Conservation (phyloP, 2,888 invertebrate species). For the Yponomeuta cagnagella region DNA sequence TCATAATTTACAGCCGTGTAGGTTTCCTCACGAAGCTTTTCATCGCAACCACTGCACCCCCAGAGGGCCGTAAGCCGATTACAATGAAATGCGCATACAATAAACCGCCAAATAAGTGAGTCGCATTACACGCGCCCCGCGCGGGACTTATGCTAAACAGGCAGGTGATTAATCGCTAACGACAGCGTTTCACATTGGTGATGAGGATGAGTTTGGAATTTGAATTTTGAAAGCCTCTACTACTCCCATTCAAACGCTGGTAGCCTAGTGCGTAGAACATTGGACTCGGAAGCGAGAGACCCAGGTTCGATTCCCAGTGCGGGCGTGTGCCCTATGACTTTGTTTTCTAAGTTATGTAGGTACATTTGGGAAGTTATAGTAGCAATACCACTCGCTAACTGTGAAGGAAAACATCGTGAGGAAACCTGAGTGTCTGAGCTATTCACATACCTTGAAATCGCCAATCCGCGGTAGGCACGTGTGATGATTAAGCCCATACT, state of each 20-base stretch:
- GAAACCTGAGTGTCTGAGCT: too few relatives aligned
- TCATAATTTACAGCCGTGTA: neutral
- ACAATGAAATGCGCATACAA: neutral
- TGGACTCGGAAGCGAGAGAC: too few relatives aligned
- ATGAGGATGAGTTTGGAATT: too few relatives aligned
- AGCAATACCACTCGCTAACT: too few relatives aligned
- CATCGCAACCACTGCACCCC: neutral
- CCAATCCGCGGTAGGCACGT: neutral
- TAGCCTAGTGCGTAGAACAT: too few relatives aligned
- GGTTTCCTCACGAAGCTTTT: neutral
- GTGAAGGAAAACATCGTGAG: too few relatives aligned
- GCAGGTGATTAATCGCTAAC: neutral
- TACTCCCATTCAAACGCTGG: too few relatives aligned
- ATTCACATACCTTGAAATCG: neutral
- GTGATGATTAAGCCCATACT: neutral
- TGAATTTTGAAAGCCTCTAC: too few relatives aligned
- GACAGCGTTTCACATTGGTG: neutral
- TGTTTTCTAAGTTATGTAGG: too few relatives aligned
- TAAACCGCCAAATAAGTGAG: conserved; percentile 9
- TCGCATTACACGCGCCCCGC: neutral
- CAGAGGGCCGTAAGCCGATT: neutral
- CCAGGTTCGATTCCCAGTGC: too few relatives aligned
- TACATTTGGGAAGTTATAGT: too few relatives aligned
- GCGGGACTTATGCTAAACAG: neutral
- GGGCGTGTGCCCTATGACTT: too few relatives aligned